phyloP scores from a whole-genome alignment of 2,113 vertebrate species.

The Rhabdornis inornatus region DNA sequence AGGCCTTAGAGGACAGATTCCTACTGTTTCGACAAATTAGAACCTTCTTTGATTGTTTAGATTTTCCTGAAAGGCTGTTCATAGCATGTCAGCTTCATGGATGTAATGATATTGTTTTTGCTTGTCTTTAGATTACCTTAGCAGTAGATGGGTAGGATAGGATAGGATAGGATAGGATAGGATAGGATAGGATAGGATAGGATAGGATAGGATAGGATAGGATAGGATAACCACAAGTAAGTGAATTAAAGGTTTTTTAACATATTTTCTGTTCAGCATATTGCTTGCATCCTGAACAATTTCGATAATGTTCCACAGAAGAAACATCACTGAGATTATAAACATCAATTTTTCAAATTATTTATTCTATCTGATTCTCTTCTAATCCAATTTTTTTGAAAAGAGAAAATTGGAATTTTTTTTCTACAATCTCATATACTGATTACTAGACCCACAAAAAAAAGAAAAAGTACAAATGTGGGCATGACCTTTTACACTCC shows the following conservation, averaged over 20 bases:
- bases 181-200: too few relatives aligned
- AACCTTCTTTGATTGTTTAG: background rate
- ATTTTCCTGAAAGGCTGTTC: background rate
- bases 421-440: background rate
- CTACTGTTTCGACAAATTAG: background rate
- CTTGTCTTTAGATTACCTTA: background rate
- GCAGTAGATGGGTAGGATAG: background rate
- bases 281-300: background rate
- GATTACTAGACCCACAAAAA: background rate
- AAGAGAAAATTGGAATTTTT: background rate
- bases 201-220: too few relatives aligned
- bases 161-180: too few relatives aligned
- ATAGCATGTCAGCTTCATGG: fast-evolving
- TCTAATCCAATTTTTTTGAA: background rate
- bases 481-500: background rate
- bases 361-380: background rate
- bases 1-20: background rate
- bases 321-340: background rate
- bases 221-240: background rate
- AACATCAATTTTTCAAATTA: background rate
- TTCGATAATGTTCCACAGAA: background rate
- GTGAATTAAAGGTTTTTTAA: background rate
- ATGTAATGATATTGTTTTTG: background rate
- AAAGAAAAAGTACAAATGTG: background rate
- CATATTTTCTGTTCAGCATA: background rate